Base-by-base conservation (phyloP, 2,888 invertebrate genomes). In the Fabriciana adippe region DNA sequence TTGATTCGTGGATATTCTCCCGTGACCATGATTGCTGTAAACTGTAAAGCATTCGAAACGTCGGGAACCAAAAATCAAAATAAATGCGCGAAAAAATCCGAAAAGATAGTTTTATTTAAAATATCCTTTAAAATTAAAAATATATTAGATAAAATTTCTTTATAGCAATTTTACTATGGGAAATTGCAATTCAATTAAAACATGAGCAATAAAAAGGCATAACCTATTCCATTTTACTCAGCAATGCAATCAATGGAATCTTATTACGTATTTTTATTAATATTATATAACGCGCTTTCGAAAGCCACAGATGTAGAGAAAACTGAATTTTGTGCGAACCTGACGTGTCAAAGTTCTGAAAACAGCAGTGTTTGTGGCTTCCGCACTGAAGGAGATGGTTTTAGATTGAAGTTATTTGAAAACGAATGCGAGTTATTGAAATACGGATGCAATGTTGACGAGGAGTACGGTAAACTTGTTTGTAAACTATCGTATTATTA, bases 351-450 rank as follows among this genome's bases (percentile, higher is more conserved):
- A 26, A 75, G 72, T 15, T 63, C 63, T 6, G 55, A 60, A 1
- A 53, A 70, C 2, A 56, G 56, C 0, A 69, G 63, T 41, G 86
- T 87, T 0, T 91, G 90, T 71, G 90, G 89, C 0, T 73, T 87
- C 0, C 78, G 81, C 16, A 73, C 75, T 2, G 81, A 84, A 51
- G 77, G 76, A 0, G 73, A 75, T 0, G 80, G 81, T 0, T 78
- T 78, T 45, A 74, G 75, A 0, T 66, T 87, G 8, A 86, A 77
- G 68, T 14, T 81, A n/a, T 91, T 90, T 73, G 73, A 81, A 26
- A 86, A 81, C 62, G 86, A 87, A 73, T 91, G 91, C 70, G 76
- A 81, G 11, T 72, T 91, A 48, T 60, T 87, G 31, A 79, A 81
- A 60, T 85, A 81, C 72, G 88, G 87, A 0, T 91, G 91, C 70